Base-by-base conservation (phyloP, 2,797 vertebrate species). In the Austrolebias charrua region DNA sequence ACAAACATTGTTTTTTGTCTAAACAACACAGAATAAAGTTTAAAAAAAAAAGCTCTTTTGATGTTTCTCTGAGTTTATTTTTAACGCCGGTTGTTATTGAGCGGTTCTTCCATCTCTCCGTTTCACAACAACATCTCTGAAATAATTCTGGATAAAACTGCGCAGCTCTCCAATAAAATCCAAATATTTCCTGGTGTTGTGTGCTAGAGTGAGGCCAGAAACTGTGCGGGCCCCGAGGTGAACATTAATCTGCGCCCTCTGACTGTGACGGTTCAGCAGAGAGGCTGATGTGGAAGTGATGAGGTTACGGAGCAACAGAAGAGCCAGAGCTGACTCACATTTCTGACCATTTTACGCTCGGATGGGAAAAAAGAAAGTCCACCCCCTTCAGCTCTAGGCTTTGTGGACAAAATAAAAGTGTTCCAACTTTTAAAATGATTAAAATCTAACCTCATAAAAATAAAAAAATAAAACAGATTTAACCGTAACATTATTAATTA, bases 91-190 rank as follows among this genome's bases (percentile, higher is more conserved):
- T 33, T 38, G 5, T 4, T 10, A 46, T 12, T 7, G 15, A 38
- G 12, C 8, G 10, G 64, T 5, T 47, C 50, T 51, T 40, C 28
- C 38, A 52, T 42, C 24, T 40, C n/a, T 68, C 12, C 50, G 28
- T 71, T 57, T 52, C 20, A 47, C 18, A 69, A 24, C 50, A 51
- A 57, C 50, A 13, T 24, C 45, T 63, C 19, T 49, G 45, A 43
- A 49, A 43, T 55, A 43, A 43, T 55, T 18, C 43, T 7, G 42
- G 38, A 43, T 16, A 13, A 50, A 60, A 45, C 9, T n/a, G 28
- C 18, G 24, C 10, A 19, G 4, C 4, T 19, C n/a, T 52, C 24
- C 43, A 28, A 20, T 63, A 5, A 63, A 46, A 35, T 38, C 29
- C 15, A 12, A 11, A 52, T 19, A 35, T 14, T 43, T 62, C 38